Percentiles rank a stretch among this genome's conserved stretches.
Conservation (phyloP, 2,888 invertebrate species). For the Neoscelio sp. region DNA sequence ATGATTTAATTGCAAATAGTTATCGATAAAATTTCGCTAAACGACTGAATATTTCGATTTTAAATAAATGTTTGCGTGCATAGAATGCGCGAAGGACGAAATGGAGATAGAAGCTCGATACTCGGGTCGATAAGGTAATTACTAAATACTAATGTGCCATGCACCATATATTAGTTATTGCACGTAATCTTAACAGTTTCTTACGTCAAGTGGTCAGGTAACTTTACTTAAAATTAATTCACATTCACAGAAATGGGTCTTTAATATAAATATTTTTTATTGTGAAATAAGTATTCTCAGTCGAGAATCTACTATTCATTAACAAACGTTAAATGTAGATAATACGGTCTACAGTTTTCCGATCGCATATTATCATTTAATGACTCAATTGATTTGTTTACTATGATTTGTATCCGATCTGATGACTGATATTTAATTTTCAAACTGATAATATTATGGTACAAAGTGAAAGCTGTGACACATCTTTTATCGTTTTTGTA, state of each 20-base stretch:
- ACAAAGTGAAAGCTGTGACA: constrained; percentile 57
- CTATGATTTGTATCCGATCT: constrained; percentile 24
- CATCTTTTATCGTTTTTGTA: constrained; percentile 74
- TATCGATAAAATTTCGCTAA: background rate
- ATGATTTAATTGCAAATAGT: background rate
- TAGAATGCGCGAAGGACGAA: constrained; percentile 77
- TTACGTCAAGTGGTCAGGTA: constrained; percentile 10
- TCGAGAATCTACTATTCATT: no score
- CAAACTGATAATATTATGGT: constrained; percentile 47
- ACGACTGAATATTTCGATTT: background rate
- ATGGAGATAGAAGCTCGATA: constrained; percentile 80
- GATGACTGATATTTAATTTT: constrained; percentile 41
- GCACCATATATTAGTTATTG: constrained; percentile 73
- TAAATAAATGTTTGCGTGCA: constrained; percentile 74
- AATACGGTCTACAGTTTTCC: no score
- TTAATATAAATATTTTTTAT: no score
- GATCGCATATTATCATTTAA: constrained; percentile 11
- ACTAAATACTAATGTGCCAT: constrained; percentile 79
- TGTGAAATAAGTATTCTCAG: no score
- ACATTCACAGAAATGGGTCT: no score
- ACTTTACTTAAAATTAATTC: no score
- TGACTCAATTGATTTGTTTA: constrained; percentile 44
- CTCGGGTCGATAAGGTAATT: constrained; percentile 80
- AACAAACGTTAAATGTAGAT: no score
- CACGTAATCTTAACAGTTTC: constrained; percentile 52